Percentiles rank a stretch among this genome's conserved stretches.
Conservation (phyloP, 1,140 invertebrate genomes). For the Bombyx mandarina region DNA sequence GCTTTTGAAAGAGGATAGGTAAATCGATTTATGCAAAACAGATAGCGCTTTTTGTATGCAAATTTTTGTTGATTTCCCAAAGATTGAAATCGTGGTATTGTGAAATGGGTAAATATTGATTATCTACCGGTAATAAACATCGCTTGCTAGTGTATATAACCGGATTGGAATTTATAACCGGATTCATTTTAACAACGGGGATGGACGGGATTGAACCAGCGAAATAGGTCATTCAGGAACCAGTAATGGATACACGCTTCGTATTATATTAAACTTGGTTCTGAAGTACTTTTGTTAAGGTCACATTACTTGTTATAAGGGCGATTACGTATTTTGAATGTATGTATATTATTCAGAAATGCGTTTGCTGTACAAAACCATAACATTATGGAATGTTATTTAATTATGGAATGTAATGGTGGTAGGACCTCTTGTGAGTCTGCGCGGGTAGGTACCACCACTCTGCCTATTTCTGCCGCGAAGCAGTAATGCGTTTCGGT, state of each 20-base stretch:
- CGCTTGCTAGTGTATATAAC: neutral
- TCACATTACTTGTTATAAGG: neutral
- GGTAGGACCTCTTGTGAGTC: too few species aligned
- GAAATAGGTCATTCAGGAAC: neutral
- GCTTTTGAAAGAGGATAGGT: slow-evolving; percentile 60
- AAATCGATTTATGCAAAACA: slow-evolving; percentile 67
- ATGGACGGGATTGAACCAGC: neutral
- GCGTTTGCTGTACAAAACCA: neutral
- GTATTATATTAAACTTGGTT: too few species aligned
- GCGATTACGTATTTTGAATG: neutral
- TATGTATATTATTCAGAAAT: neutral
- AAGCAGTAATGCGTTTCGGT: too few species aligned
- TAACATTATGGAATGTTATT: neutral
- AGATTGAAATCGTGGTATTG: slow-evolving; percentile 59
- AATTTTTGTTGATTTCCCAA: slow-evolving; percentile 63
- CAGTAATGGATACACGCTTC: neutral
- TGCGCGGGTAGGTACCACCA: too few species aligned
- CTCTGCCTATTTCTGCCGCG: too few species aligned
- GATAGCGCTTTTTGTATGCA: slow-evolving; percentile 65
- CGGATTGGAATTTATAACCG: slow-evolving; percentile 1
- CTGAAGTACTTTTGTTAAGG: too few species aligned
- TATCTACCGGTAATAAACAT: slow-evolving; percentile 28
- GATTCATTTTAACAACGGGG: slow-evolving; percentile 2
- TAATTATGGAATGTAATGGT: neutral
- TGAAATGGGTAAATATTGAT: slow-evolving; percentile 43